Conservation (phyloP, 2,888 invertebrate species). For the Hecatera dysodea region DNA sequence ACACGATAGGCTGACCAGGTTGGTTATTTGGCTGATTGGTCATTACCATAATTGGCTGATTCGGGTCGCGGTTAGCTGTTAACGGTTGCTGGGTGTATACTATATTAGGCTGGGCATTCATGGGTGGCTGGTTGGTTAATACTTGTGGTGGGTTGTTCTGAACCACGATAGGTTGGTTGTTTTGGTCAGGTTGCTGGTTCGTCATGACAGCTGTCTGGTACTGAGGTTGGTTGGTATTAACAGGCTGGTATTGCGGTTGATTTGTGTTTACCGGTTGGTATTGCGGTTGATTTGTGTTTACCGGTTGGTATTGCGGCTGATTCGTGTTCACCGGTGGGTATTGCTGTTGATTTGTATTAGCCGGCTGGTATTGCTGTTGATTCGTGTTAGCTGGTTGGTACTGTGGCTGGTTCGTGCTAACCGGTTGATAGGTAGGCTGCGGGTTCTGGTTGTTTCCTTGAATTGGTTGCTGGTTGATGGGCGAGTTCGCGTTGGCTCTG, state of each 20-base stretch:
- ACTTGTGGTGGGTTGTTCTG: constrained; percentile 29
- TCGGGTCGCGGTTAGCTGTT: constrained; percentile 41
- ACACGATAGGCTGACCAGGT: constrained; percentile 51
- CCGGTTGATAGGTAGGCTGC: constrained; percentile 27
- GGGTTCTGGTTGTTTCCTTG: constrained; percentile 31
- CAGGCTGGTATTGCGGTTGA: constrained; percentile 35
- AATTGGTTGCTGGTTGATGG: constrained; percentile 28
- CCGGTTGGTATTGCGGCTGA: constrained; percentile 13
- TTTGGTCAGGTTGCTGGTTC: constrained; percentile 31
- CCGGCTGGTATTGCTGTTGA: constrained; percentile 38
- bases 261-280: constrained; percentile 13
- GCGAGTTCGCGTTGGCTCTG: constrained; percentile 57
- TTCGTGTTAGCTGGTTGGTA: constrained; percentile 27
- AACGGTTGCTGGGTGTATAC: constrained; percentile 50
- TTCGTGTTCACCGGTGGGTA: constrained; percentile 6
- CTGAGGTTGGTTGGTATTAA: constrained; percentile 31
- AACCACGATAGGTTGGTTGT: constrained; percentile 30
- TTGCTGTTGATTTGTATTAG: constrained; percentile 22
- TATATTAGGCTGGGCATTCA: constrained; percentile 27
- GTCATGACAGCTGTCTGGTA: constrained; percentile 32
- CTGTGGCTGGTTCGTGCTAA: constrained; percentile 28
- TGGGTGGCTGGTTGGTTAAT: constrained; percentile 41
- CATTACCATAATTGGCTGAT: constrained; percentile 52
- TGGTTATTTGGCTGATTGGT: constrained; percentile 48
- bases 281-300: constrained; percentile 20